Evolutionary conservation across 1,140 invertebrate species (phyloP).

Genomic region (Dysdera silvatica): DNA sequence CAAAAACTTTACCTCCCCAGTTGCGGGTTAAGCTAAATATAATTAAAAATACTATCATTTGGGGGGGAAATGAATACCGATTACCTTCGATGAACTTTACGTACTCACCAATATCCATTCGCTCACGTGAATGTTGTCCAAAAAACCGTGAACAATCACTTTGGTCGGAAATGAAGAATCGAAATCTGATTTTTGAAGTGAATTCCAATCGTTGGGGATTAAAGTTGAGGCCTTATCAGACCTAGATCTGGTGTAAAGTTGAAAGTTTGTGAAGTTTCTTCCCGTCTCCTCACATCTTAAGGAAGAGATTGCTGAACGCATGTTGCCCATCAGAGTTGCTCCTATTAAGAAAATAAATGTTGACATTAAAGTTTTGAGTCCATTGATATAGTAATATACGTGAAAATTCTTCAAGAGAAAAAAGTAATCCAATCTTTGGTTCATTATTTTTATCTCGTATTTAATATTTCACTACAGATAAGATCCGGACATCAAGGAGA

Average conservation of each 20-base stretch:
- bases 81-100: no score
- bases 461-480: no score
- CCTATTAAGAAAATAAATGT: neutral
- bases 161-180: slow-evolving; percentile 55
- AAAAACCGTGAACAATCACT: slow-evolving; percentile 68
- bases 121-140: slow-evolving; percentile 13
- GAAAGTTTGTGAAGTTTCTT: slow-evolving; percentile 21
- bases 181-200: slow-evolving; percentile 14
- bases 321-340: slow-evolving; percentile 15
- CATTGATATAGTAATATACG: no score
- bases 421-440: no score
- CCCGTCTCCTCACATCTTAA: slow-evolving; percentile 2
- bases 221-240: neutral
- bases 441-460: no score
- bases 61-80: no score
- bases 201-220: neutral
- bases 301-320: slow-evolving; percentile 1
- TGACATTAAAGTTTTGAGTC: no score
- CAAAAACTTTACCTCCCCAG: no score
- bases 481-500: no score
- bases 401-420: no score
- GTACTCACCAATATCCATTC: slow-evolving; percentile 25
- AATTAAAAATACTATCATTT: no score
- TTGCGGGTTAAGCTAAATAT: no score
- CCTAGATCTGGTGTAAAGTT: slow-evolving; percentile 5